Percentiles rank a stretch among this genome's conserved stretches.
phyloP scores from a whole-genome alignment of 2,888 invertebrate genomes.

The Drosophila longiperda region DNA sequence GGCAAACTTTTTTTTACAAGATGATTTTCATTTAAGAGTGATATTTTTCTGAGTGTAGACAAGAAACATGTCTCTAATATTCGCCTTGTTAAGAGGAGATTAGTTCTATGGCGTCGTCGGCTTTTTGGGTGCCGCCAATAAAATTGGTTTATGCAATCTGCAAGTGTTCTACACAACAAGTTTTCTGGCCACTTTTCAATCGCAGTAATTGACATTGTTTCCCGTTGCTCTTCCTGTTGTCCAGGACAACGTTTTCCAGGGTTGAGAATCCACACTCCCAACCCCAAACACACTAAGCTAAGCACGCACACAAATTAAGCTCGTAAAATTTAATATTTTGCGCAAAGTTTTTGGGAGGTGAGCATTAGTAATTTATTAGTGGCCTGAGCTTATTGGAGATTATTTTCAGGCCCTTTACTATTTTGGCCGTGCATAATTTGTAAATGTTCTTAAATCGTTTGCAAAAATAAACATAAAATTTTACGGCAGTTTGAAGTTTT shows the following conservation, averaged over 20 bases:
- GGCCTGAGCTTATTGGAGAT: conserved; percentile 30
- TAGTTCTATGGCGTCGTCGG: conserved; percentile 69
- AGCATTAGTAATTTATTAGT: conserved; percentile 73
- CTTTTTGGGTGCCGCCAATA: conserved; percentile 60
- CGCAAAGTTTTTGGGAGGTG: conserved; percentile 52
- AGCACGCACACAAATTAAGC: conserved; percentile 78
- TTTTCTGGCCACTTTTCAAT: conserved; percentile 78
- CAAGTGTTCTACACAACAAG: conserved; percentile 49
- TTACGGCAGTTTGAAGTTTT: conserved; percentile 54
- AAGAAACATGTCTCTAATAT: conserved; percentile 53
- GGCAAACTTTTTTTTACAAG: not conserved
- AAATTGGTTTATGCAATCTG: conserved; percentile 72
- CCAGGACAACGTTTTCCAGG: conserved; percentile 43
- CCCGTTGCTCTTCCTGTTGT: conserved; percentile 44
- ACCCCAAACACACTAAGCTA: conserved; percentile 46
- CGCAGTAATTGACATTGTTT: conserved; percentile 76
- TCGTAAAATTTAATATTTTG: conserved; percentile 81
- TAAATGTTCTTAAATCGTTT: conserved; percentile 27
- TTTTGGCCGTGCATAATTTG: conserved; percentile 57
- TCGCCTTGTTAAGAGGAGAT: conserved; percentile 75
- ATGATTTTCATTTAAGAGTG: not conserved
- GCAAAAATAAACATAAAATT: conserved; percentile 54
- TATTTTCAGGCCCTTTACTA: conserved; percentile 14
- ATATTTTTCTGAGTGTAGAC: conserved; percentile 1
- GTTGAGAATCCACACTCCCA: not conserved